Percentiles rank a stretch among this genome's conserved stretches.
phyloP scores from a whole-genome alignment of 1,140 invertebrate species.

The Trichonephila inaurata region DNA sequence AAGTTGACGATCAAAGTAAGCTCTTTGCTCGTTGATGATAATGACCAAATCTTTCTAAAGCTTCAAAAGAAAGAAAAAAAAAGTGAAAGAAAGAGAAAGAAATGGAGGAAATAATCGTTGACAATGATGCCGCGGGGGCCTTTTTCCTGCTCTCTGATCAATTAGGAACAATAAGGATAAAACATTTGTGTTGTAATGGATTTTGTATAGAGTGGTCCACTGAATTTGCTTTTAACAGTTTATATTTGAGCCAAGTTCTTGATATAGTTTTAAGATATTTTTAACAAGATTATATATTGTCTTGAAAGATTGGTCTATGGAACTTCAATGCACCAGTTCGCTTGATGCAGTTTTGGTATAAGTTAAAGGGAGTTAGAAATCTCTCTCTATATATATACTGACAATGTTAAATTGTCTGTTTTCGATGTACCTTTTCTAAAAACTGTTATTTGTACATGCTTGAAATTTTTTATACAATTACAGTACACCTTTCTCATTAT shows the following conservation, averaged over 20 bases:
- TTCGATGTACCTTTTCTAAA: too few relatives aligned
- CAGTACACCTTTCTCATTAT: too few relatives aligned
- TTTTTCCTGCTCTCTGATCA: neutral
- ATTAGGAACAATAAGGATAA: constrained; percentile 1
- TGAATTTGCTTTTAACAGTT: neutral
- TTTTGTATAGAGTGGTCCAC: neutral
- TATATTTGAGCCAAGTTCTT: neutral
- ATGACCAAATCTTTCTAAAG: neutral
- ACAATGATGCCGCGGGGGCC: neutral
- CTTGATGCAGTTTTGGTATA: too few relatives aligned
- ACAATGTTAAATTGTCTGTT: too few relatives aligned
- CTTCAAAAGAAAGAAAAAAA: neutral
- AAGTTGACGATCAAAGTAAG: neutral
- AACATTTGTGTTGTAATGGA: neutral
- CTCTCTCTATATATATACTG: too few relatives aligned
- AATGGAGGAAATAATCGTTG: neutral
- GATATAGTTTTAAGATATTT: too few relatives aligned
- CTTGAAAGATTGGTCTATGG: too few relatives aligned
- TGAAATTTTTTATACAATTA: too few relatives aligned
- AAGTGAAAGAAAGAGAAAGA: neutral
- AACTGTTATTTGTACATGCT: too few relatives aligned
- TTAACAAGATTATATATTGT: too few relatives aligned
- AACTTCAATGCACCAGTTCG: too few relatives aligned
- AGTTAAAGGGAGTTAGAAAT: too few relatives aligned
- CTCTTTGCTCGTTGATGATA: neutral